Evolutionary conservation across 2,888 invertebrate species (phyloP).

Genomic region (Eilema sororculum): DNA sequence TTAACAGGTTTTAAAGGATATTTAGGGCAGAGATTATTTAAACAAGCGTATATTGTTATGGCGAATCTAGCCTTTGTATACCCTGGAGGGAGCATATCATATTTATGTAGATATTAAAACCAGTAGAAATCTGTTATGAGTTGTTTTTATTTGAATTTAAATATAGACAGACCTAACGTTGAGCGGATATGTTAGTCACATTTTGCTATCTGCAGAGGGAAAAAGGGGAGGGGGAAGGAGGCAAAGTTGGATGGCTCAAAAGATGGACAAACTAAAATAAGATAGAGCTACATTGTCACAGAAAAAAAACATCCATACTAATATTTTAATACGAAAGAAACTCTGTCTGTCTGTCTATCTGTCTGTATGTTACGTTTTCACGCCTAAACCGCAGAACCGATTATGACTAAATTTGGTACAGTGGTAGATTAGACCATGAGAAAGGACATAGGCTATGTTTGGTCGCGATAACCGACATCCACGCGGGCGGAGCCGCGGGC

Average conservation of each 20-base stretch:
- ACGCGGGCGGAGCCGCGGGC: too few species aligned
- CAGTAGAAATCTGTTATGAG: neutral
- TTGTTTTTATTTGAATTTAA: neutral
- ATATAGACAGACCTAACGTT: neutral
- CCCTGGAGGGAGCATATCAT: neutral
- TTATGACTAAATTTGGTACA: too few species aligned
- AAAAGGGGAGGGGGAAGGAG: neutral
- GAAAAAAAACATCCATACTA: too few species aligned
- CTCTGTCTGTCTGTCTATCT: too few species aligned
- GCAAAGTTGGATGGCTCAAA: neutral
- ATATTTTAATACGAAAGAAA: too few species aligned
- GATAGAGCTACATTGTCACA: neutral
- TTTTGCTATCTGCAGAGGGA: too few species aligned
- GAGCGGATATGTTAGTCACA: neutral
- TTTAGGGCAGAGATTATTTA: neutral
- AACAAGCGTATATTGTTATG: neutral
- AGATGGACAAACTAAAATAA: too few species aligned
- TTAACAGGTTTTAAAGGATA: constrained; percentile 5
- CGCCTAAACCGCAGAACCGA: too few species aligned
- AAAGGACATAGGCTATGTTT: too few species aligned
- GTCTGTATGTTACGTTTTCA: too few species aligned
- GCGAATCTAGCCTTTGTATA: neutral
- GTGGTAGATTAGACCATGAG: too few species aligned
- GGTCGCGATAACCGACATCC: too few species aligned
- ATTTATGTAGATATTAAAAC: neutral